Conservation (phyloP, 2,797 vertebrate genomes). For the Podarcis siculus region DNA sequence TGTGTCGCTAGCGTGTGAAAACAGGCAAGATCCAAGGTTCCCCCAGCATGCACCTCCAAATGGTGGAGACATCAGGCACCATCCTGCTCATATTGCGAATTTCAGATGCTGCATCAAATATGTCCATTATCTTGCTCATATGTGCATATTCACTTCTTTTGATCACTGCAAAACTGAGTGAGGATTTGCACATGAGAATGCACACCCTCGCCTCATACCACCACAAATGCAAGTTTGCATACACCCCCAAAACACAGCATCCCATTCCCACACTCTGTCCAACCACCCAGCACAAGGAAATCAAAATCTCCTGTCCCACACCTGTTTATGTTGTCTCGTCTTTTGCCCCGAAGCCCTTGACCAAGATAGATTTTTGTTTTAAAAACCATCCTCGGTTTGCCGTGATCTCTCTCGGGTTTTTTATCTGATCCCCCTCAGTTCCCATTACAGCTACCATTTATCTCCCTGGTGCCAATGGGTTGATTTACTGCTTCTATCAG, state of each 20-base stretch:
- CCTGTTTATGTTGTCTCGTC: rapidly evolving
- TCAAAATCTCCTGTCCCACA: background rate
- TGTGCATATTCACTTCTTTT: no score
- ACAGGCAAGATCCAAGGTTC: no score
- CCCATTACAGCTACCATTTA: conserved; percentile 46
- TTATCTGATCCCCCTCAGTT: conserved; percentile 30
- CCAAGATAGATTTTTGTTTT: background rate
- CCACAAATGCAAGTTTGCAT: background rate
- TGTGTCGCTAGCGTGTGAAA: no score
- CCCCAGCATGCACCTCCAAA: no score
- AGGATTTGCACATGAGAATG: background rate
- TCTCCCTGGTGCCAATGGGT: conserved; percentile 34
- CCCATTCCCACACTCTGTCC: background rate
- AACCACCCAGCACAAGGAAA: background rate
- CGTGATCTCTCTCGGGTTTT: rapidly evolving
- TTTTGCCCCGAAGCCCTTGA: background rate
- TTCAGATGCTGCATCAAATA: background rate
- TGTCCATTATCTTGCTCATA: background rate
- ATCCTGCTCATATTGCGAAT: background rate
- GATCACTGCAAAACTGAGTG: background rate
- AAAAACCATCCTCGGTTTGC: background rate
- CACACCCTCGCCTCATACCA: no score
- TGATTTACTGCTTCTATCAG: conserved; percentile 53
- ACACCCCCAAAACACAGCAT: background rate
- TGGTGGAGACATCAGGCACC: no score